Conservation (phyloP, 53 echinoderm and acorn worm species). For the Hippasteria phrygiana region DNA sequence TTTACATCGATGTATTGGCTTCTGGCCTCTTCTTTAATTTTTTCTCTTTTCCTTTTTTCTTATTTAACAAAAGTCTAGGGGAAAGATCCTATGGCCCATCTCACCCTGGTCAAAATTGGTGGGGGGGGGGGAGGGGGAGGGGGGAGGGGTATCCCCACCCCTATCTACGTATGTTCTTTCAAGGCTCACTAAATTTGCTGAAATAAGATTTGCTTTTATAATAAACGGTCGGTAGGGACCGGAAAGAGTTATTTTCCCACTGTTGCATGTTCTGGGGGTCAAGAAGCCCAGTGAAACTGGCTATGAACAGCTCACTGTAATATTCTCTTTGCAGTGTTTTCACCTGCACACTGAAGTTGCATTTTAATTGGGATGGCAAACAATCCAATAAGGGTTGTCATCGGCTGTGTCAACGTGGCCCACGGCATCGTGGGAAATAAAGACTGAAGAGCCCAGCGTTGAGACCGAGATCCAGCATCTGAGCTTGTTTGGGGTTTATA, state of each 20-base stretch:
- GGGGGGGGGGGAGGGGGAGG: too few species aligned
- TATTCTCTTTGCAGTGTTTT: conserved; percentile 20
- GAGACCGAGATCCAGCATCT: background rate
- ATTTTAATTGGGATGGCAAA: conserved; percentile 66
- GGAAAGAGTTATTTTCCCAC: background rate
- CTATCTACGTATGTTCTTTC: background rate
- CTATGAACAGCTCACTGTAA: conserved; percentile 9
- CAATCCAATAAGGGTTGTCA: conserved; percentile 68
- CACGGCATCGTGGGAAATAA: conserved; percentile 14
- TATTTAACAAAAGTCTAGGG: too few species aligned
- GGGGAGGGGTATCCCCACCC: too few species aligned
- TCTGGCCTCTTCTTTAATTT: too few species aligned
- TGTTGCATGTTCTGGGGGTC: background rate
- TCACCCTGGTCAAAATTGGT: too few species aligned
- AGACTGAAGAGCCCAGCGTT: background rate
- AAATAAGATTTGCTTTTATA: background rate
- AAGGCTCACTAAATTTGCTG: background rate
- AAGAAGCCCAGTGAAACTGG: background rate
- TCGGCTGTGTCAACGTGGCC: conserved; percentile 64
- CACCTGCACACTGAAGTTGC: conserved; percentile 61
- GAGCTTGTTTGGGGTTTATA: conserved; percentile 7
- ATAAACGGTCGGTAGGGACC: background rate
- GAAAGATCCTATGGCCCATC: too few species aligned
- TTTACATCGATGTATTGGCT: too few species aligned
- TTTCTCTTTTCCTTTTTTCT: too few species aligned